A percentile compares a stretch with the other conserved stretches of the same genome.
Conservation (phyloP, 2,797 vertebrate genomes). For the Ficedula albicollis region DNA sequence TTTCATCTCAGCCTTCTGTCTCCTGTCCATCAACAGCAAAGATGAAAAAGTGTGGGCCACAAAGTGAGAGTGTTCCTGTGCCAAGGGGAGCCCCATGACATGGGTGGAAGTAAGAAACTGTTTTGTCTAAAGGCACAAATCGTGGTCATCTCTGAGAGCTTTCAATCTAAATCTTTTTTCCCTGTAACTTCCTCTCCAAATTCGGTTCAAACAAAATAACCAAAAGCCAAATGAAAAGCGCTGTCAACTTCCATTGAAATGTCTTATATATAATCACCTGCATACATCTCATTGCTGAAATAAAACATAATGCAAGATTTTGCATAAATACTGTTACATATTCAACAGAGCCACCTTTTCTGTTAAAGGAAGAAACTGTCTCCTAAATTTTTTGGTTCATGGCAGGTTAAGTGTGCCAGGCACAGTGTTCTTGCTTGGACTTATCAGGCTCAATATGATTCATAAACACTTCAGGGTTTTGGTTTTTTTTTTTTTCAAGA, state of each 20-base stretch:
- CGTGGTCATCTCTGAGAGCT: not conserved
- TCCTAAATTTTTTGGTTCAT: not conserved
- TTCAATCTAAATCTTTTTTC: not conserved
- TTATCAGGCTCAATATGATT: not conserved
- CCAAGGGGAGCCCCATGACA: not conserved
- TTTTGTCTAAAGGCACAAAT: not conserved
- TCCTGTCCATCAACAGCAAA: not conserved
- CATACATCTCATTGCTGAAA: not conserved
- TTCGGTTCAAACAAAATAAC: not conserved
- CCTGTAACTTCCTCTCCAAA: not conserved
- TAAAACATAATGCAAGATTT: not conserved
- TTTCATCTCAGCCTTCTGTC: not conserved
- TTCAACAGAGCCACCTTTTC: not conserved
- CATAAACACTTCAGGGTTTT: not conserved
- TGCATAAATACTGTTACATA: not conserved
- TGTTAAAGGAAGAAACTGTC: not conserved
- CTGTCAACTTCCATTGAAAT: not conserved
- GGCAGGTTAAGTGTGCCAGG: not conserved
- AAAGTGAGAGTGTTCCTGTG: not conserved
- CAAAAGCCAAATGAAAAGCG: not conserved
- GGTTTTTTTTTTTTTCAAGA: not conserved
- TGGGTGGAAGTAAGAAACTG: not conserved
- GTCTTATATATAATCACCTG: not conserved
- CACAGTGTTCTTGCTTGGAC: not conserved
- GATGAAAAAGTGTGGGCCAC: fast-evolving